Conservation (phyloP, 1,140 invertebrate genomes). For the Magallana angulata region DNA sequence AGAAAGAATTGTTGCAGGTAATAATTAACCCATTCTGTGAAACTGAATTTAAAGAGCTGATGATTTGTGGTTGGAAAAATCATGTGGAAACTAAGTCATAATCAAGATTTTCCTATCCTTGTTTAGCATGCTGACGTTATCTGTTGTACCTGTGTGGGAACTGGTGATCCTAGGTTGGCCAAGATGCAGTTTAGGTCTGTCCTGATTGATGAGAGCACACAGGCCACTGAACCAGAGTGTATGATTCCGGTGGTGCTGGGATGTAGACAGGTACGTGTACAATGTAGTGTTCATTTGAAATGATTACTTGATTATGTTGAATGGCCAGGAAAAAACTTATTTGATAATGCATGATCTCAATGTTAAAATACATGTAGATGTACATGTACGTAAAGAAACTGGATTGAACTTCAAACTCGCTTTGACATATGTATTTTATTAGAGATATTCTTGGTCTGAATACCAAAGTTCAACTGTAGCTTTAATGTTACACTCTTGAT, state of each 20-base stretch:
- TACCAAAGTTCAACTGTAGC: too few species aligned
- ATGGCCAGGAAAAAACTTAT: too few species aligned
- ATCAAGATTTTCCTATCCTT: constrained; percentile 31
- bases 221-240: constrained; percentile 98
- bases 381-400: neutral
- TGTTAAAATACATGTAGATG: neutral
- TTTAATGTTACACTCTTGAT: neutral
- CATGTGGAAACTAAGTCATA: neutral
- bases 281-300: neutral
- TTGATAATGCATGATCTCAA: neutral
- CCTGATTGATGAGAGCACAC: constrained; percentile 96
- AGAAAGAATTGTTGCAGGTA: constrained; percentile 90
- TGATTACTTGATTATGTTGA: too few species aligned
- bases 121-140: constrained; percentile 93
- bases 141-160: constrained; percentile 99
- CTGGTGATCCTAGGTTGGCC: constrained; percentile 95
- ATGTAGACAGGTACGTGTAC: constrained; percentile 86
- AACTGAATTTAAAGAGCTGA: neutral
- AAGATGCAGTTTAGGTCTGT: constrained; percentile 98
- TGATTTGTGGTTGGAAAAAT: neutral
- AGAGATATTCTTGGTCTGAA: too few species aligned
- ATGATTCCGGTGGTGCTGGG: constrained; percentile 99
- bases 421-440: too few species aligned
- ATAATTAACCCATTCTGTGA: neutral
- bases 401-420: too few species aligned